These are phyloP conservation scores for Phataginus tricuspis DNA, from an alignment of 2,797 vertebrate species.

Conservation along the genomic window DNA sequence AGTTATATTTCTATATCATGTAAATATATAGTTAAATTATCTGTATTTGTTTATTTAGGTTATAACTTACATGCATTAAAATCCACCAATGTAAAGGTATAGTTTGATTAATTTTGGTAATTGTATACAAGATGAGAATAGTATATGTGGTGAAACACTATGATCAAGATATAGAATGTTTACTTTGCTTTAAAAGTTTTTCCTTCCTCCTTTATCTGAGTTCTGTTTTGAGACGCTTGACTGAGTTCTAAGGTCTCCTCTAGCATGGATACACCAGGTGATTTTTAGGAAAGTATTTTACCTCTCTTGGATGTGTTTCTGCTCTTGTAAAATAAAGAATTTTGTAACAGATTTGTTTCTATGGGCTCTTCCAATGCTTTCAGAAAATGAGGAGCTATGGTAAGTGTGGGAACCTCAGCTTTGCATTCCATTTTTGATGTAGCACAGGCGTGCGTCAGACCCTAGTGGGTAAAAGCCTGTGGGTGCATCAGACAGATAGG, in stretches of 20 bases:
- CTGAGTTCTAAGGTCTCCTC: neutral
- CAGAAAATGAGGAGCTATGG: neutral
- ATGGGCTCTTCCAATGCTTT: neutral
- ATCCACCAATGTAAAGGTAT: neutral
- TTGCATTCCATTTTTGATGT: neutral
- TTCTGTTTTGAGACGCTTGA: neutral
- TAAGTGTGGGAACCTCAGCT: neutral
- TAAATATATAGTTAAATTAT: too few relatives aligned
- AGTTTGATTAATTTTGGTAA: neutral
- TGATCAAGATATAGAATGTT: neutral
- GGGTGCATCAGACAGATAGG: neutral
- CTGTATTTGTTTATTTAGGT: neutral
- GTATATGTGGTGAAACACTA: neutral
- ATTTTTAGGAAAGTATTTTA: neutral
- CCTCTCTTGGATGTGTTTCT: neutral
- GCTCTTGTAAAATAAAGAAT: neutral
- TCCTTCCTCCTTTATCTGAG: neutral
- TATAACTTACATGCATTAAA: neutral
- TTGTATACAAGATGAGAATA: neutral
- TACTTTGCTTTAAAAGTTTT: neutral
- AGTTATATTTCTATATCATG: too few relatives aligned
- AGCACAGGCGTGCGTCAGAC: rapidly evolving
- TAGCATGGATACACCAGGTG: neutral
- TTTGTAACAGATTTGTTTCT: neutral
- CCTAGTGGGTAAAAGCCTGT: neutral